phyloP scores from a whole-genome alignment of 2,113 vertebrate genomes.

The Larimichthys crocea region DNA sequence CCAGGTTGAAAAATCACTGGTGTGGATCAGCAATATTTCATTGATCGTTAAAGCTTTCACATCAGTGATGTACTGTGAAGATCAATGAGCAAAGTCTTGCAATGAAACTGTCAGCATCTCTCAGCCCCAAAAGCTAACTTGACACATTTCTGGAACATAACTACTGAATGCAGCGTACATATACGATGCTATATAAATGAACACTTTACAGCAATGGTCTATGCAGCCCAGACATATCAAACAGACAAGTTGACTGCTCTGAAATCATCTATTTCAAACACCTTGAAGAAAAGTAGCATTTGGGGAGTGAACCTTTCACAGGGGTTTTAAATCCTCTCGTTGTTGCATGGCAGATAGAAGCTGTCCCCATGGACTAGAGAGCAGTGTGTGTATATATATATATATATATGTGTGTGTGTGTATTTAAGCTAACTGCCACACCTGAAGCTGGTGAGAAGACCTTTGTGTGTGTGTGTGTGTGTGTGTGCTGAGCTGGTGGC shows the following conservation, averaged over 20 bases:
- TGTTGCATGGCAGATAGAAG: conserved; percentile 26
- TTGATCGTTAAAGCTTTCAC: conserved; percentile 25
- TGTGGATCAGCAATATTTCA: conserved; percentile 22
- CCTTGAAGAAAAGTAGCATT: conserved; percentile 8
- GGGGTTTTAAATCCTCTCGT: conserved; percentile 46
- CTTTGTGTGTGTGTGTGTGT: not conserved
- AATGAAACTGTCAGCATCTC: conserved; percentile 23
- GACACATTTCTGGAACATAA: not conserved
- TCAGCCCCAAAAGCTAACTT: conserved; percentile 1
- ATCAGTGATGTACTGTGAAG: conserved; percentile 12
- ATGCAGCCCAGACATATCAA: conserved; percentile 1
- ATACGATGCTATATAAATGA: not conserved
- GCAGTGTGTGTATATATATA: not conserved
- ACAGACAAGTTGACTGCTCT: conserved; percentile 9
- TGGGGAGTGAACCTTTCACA: conserved; percentile 42
- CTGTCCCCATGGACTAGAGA: not conserved
- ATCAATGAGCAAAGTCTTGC: conserved; percentile 8
- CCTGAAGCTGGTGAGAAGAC: conserved; percentile 54
- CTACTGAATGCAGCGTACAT: conserved; percentile 14
- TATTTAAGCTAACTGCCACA: conserved; percentile 30
- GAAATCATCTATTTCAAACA: conserved; percentile 32
- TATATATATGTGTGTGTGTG: conserved; percentile 4
- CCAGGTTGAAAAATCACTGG: not conserved
- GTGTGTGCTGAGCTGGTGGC: conserved; percentile 35
- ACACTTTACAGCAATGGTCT: not conserved